Conservation (phyloP, 2,113 vertebrate genomes). For the Spilogale gracilis region DNA sequence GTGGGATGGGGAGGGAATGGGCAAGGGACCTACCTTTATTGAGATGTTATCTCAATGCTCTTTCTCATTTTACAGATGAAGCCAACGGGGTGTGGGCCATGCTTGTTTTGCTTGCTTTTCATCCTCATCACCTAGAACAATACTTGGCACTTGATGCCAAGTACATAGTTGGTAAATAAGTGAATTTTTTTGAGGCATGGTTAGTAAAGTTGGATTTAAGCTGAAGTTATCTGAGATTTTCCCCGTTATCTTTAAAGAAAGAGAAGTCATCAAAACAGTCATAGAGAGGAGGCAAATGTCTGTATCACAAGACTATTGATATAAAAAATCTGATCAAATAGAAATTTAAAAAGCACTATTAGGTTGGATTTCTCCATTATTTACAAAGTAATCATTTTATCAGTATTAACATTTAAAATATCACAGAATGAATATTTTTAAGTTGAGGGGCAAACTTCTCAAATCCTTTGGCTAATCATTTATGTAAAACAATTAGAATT, state of each 20-base stretch:
- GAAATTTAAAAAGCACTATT: not conserved
- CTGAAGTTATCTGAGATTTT: not conserved
- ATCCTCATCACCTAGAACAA: not conserved
- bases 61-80: not conserved
- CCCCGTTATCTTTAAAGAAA: not conserved
- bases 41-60: not conserved
- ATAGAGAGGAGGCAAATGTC: not conserved
- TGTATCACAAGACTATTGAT: not conserved
- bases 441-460: constrained; percentile 1
- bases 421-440: constrained; percentile 5
- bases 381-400: not conserved
- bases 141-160: not conserved
- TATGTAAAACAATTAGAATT: not conserved
- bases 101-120: not conserved
- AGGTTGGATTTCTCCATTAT: not conserved
- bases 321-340: not conserved
- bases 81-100: not conserved
- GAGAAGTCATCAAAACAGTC: not conserved
- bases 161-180: not conserved
- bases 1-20: not conserved
- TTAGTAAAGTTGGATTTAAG: not conserved
- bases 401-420: not conserved
- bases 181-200: not conserved
- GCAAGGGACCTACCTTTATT: too few species aligned
- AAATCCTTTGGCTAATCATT: not conserved